Conservation (phyloP, 2,888 invertebrate species). For the Imbricaverruca yamaguchii region DNA sequence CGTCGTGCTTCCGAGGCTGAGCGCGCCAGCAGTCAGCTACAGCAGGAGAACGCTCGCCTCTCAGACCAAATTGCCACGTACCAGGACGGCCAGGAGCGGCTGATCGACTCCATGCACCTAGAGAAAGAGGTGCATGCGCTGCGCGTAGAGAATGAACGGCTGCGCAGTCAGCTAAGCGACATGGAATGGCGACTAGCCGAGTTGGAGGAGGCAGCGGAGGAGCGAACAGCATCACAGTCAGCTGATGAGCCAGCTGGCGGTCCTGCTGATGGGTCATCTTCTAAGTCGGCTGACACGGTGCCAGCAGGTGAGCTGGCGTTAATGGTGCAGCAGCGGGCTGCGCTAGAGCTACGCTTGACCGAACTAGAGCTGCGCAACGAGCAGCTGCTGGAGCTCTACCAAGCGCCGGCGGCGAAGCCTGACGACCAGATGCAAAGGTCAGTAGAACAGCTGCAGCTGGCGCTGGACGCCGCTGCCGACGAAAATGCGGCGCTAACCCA, state of each 20-base stretch:
- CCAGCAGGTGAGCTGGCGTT: background rate
- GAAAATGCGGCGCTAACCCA: background rate
- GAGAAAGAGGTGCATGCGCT: constrained; percentile 66
- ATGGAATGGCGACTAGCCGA: constrained; percentile 32
- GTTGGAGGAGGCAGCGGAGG: constrained; percentile 31
- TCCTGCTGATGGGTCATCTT: no score
- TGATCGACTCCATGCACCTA: constrained; percentile 69
- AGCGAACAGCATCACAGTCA: background rate
- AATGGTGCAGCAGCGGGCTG: background rate
- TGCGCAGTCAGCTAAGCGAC: constrained; percentile 55
- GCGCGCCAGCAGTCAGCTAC: constrained; percentile 53
- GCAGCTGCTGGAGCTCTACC: background rate
- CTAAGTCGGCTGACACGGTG: background rate
- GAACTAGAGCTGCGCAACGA: constrained; percentile 7
- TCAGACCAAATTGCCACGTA: constrained; percentile 64
- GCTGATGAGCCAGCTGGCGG: background rate
- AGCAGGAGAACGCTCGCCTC: constrained; percentile 59
- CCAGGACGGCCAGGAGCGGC: constrained; percentile 63
- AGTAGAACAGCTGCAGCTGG: background rate
- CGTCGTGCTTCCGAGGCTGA: constrained; percentile 54
- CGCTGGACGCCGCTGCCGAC: background rate
- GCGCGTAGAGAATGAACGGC: constrained; percentile 62
- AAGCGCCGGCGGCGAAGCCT: background rate
- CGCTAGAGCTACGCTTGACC: background rate
- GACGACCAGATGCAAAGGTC: background rate